These are phyloP conservation scores for Scomber colias DNA, from an alignment of 2,113 vertebrate species.

Conservation along the genomic window DNA sequence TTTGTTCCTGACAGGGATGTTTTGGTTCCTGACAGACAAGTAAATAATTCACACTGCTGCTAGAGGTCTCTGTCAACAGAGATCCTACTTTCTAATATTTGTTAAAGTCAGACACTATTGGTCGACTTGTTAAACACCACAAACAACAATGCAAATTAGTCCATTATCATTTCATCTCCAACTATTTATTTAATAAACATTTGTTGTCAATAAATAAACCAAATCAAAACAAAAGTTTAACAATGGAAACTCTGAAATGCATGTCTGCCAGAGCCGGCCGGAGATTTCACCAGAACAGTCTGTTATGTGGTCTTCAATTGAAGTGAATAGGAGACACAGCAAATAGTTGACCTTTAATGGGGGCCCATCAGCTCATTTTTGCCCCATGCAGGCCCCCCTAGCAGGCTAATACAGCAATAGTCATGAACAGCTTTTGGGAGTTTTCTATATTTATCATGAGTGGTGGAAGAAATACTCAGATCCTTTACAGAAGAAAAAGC, in stretches of 20 bases:
- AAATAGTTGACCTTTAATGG: neutral
- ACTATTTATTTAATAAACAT: too few species aligned
- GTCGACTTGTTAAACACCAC: neutral
- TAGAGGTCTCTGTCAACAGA: neutral
- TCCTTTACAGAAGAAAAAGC: too few species aligned
- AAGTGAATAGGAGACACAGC: too few species aligned
- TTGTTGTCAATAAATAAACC: too few species aligned
- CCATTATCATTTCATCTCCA: too few species aligned
- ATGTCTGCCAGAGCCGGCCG: neutral
- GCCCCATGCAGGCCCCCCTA: neutral
- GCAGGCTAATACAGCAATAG: too few species aligned
- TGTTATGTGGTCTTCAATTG: too few species aligned
- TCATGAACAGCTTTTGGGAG: too few species aligned
- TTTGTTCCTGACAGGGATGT: neutral
- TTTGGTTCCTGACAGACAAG: neutral
- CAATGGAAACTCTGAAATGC: neutral
- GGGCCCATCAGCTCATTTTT: neutral
- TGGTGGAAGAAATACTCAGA: too few species aligned
- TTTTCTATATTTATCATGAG: too few species aligned
- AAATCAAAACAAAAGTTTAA: neutral
- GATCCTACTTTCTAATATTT: neutral
- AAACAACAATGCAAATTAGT: too few species aligned
- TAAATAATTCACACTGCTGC: neutral
- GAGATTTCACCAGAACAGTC: too few species aligned
- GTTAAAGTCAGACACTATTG: neutral